These are phyloP conservation scores for Tachycineta bicolor DNA, from an alignment of 2,113 vertebrate genomes.

Conservation along the genomic window DNA sequence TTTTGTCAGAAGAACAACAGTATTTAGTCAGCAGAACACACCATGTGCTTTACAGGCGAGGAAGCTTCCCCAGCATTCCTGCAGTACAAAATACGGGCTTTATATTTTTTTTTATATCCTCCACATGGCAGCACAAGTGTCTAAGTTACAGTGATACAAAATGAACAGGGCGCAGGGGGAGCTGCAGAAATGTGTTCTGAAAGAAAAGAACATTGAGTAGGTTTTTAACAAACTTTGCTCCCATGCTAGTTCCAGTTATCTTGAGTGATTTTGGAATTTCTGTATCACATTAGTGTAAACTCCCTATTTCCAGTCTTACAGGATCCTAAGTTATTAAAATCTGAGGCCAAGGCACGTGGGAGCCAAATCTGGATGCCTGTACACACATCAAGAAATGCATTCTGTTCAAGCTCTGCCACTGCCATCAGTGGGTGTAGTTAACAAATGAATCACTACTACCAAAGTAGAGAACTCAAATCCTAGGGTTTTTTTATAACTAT, in stretches of 20 bases:
- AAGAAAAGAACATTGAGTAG: conserved; percentile 12
- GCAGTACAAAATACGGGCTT: not conserved
- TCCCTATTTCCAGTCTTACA: conserved; percentile 38
- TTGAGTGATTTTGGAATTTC: conserved; percentile 39
- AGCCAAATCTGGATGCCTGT: conserved; percentile 36
- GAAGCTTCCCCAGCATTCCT: not conserved
- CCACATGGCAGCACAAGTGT: conserved; percentile 33
- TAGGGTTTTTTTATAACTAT: not conserved
- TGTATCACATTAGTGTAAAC: not conserved
- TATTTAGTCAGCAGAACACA: conserved; percentile 11
- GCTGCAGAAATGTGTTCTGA: not conserved
- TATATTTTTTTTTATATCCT: not conserved
- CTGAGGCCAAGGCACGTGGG: conserved; percentile 1
- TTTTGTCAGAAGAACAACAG: not conserved
- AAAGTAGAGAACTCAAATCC: not conserved
- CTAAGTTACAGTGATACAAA: not conserved
- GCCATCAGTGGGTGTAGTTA: conserved; percentile 36
- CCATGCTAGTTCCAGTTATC: not conserved
- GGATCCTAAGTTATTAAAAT: conserved; percentile 33
- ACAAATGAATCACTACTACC: conserved; percentile 54
- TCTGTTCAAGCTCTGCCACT: conserved; percentile 38
- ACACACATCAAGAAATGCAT: conserved; percentile 44
- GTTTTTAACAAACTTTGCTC: conserved; percentile 20
- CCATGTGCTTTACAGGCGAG: not conserved
- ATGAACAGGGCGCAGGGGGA: not conserved